Base-by-base conservation (phyloP, 2,113 vertebrate species). In the Otus sunia region DNA sequence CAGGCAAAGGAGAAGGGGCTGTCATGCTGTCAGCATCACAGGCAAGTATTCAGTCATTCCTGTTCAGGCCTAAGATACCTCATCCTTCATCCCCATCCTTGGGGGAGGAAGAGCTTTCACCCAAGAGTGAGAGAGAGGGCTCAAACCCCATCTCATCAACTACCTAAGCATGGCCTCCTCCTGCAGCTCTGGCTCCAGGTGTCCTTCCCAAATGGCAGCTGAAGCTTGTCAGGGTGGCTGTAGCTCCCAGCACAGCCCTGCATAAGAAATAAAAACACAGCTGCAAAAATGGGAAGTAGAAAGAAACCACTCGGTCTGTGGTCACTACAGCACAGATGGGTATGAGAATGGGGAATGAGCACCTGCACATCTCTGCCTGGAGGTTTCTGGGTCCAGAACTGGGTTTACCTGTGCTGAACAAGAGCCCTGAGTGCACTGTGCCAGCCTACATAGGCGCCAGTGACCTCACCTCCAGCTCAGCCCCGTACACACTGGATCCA, bases 401-500 rank as follows among this genome's bases (percentile, higher is more conserved):
- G 1, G n/a, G 37, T 63, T 79, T 22, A 6, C 11, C 15, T 29
- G 60, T 30, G 56, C 66, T 88, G 52, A 55, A 21, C 72, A 72
- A 45, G 63, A 63, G 25, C 47, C 27, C 8, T 55, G 29, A 63
- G n/a, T 8, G 25, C 3, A 10, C 45, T 3, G 0, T 17, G 43
- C 15, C 15, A 76, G n/a, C 22, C 39, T n/a, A 14, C n/a, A 50
- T 3, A 9, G 3, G 4, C 5, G 1, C 8, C 11, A 10, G 27
- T 17, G 43, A 59, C 19, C 29, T 73, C 5, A 22, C 43, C 86
- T 71, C 53, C 81, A 68, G 34, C 77, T 63, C 43, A 53, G 53
- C 21, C 15, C 73, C 27, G 3, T 32, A 23, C 2, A 0, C 11
- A 3, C 47, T 56, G 55, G 36, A 37, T 74, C 39, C 12, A 30